Conservation (phyloP, 2,797 vertebrate genomes). For the Sphenodon punctatus region DNA sequence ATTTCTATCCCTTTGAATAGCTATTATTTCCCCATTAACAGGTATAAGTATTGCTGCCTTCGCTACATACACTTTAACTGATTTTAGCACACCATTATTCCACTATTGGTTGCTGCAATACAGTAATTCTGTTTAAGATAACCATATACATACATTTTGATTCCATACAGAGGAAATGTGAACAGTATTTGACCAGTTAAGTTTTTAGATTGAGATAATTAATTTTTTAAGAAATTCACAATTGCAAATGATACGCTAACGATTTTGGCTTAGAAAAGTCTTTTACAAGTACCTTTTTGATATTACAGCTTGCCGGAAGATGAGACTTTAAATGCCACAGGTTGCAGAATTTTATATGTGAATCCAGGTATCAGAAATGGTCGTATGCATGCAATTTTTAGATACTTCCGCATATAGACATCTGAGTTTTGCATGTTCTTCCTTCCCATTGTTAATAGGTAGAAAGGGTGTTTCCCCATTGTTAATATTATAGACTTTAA, state of each 20-base stretch:
- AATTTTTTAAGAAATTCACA: not conserved
- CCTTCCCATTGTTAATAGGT: not conserved
- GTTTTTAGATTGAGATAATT: not conserved
- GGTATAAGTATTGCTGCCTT: not conserved
- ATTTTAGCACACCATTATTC: not conserved
- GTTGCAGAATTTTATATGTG: not conserved
- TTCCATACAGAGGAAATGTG: not conserved
- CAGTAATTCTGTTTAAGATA: not conserved
- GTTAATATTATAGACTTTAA: not conserved
- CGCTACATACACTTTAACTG: too few relatives aligned
- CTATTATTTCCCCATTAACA: not conserved
- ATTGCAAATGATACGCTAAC: not conserved
- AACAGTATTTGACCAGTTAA: rapidly evolving
- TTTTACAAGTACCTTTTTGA: not conserved
- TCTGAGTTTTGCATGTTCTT: not conserved
- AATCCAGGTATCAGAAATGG: not conserved
- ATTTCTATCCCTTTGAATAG: not conserved
- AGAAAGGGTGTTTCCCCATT: not conserved
- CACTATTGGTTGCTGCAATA: not conserved
- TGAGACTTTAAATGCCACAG: not conserved
- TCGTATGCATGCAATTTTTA: not conserved
- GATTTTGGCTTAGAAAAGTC: not conserved
- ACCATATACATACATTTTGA: not conserved
- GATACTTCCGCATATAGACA: not conserved
- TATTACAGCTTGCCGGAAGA: not conserved